phyloP scores from a whole-genome alignment of 2,113 vertebrate genomes.

The Henicopernis longicauda region DNA sequence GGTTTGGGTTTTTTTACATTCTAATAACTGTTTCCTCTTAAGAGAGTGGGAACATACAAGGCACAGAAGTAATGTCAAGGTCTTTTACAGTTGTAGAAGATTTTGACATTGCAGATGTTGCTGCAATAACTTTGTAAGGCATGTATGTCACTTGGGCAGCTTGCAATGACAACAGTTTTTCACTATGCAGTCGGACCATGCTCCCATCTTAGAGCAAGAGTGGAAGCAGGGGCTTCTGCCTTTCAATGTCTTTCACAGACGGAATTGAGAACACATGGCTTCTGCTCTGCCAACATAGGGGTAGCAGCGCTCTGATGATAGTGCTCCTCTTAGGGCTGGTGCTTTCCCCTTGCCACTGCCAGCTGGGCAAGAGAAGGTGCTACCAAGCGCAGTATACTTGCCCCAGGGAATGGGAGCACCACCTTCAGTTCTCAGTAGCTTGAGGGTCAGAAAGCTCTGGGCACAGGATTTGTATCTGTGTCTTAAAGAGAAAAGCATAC shows the following conservation, averaged over 20 bases:
- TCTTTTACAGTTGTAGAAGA: neutral
- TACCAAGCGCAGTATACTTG: neutral
- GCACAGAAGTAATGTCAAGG: neutral
- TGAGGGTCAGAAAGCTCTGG: neutral
- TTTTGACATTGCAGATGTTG: neutral
- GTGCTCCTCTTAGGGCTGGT: neutral
- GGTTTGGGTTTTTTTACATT: neutral
- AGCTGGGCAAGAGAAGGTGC: neutral
- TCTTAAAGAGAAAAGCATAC: neutral
- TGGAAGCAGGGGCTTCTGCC: neutral
- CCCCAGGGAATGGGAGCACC: neutral
- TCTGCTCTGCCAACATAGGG: neutral
- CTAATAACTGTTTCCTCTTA: neutral
- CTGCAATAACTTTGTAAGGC: neutral
- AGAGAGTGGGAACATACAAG: neutral
- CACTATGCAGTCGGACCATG: fast-evolving
- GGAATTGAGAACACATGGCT: neutral
- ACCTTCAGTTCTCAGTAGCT: neutral
- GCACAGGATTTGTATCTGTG: neutral
- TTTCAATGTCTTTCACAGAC: neutral
- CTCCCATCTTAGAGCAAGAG: neutral
- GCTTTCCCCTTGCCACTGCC: neutral
- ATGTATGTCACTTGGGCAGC: neutral
- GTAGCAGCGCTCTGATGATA: neutral
- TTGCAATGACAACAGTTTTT: neutral